Evolutionary conservation across 2,888 invertebrate species (phyloP).

Genomic region (Dione juno): DNA sequence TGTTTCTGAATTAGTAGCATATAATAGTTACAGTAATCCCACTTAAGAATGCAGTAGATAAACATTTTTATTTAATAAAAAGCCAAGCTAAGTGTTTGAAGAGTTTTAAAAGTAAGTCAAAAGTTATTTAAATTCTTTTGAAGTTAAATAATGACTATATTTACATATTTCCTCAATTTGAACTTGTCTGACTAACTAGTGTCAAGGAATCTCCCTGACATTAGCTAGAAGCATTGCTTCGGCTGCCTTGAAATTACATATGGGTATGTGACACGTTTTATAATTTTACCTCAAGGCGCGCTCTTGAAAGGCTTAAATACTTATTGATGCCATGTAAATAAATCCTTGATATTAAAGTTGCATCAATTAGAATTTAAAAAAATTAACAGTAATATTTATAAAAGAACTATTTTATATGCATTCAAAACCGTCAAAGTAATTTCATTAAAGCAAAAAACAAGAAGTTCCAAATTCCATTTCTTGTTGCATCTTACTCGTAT

Average conservation of each 20-base stretch:
- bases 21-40: constrained; percentile 16
- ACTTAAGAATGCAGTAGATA: constrained; percentile 26
- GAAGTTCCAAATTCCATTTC: no score
- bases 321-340: constrained; percentile 47
- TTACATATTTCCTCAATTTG: constrained; percentile 45
- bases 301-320: constrained; percentile 45
- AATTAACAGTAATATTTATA: no score
- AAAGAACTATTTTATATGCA: no score
- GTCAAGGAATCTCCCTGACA: constrained; percentile 43
- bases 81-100: constrained; percentile 24
- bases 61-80: constrained; percentile 37
- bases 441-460: no score
- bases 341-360: constrained; percentile 35
- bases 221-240: constrained; percentile 48
- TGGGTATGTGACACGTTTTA: constrained; percentile 47
- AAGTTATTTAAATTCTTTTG: constrained; percentile 41
- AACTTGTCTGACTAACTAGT: constrained; percentile 42
- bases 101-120: constrained; percentile 35
- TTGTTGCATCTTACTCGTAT: no score
- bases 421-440: no score
- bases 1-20: not conserved
- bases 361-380: no score
- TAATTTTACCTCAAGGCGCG: constrained; percentile 54
- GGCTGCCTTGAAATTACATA: constrained; percentile 51
- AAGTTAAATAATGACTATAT: constrained; percentile 38